Evolutionary conservation across 2,888 invertebrate species (phyloP), one percentile per base, ranked within the genome.

Genomic region (Strigamia transsilvanica): DNA sequence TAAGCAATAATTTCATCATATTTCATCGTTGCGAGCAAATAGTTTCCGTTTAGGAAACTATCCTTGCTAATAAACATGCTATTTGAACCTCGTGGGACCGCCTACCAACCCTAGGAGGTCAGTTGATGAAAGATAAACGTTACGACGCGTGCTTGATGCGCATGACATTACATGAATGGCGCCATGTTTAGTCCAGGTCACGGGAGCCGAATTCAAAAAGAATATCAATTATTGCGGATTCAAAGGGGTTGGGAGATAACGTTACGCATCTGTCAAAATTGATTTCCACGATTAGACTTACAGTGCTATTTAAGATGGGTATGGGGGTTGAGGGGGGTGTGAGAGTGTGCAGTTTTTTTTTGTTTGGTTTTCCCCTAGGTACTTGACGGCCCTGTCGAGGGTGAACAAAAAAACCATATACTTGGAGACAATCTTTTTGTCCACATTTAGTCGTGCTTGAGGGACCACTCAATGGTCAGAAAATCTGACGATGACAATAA

Each of bases 161-260:
- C 51, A 51, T 51, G 51, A 51, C 51, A 51, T 51, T n/a, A 51
- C 51, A 51, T 51, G 51, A 51, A 51, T 51, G 10, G 51, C 51
- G 51, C 51, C 51, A 51, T 51, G n/a, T 51, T 51, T 51, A n/a
- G 51, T 51, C 51, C 51, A 51, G 51, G 51, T 51, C 51, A 51
- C 51, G 51, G 51, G 51, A 51, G 51, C 51, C 51, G 51, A 51
- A 51, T 51, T 51, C 51, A 51, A 51, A 51, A 51, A 51, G 51
- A 51, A 51, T 51, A 51, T 51, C 51, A 51, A 51, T 51, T 51
- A 51, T 51, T n/a, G 51, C 4, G 51, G 51, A 51, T n/a, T n/a
- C n/a, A 51, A 51, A 51, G 51, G 51, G 51, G 51, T 51, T 51
- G 5, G n/a, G 51, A 51, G 51, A 51, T 51, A 51, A 51, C 51